Evolutionary conservation across 2,888 invertebrate species (phyloP).

Genomic region (Noctua comes): DNA sequence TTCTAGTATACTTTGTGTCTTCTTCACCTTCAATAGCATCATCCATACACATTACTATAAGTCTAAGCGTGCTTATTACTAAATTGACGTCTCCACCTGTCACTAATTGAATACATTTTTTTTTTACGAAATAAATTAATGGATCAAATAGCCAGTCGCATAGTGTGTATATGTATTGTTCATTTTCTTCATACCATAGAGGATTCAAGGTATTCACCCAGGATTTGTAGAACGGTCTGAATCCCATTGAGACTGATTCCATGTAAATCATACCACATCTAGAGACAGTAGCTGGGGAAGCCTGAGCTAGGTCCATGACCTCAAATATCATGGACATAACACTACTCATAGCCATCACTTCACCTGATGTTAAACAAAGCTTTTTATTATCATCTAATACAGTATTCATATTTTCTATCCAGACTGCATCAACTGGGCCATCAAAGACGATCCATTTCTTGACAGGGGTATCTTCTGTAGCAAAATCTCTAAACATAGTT

Average conservation of each 20-base stretch:
- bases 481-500: slow-evolving; percentile 94
- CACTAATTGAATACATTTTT: slow-evolving; percentile 92
- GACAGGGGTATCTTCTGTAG: slow-evolving; percentile 93
- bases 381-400: slow-evolving; percentile 97
- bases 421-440: slow-evolving; percentile 96
- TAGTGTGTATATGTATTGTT: slow-evolving; percentile 90
- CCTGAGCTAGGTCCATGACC: slow-evolving; percentile 95
- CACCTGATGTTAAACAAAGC: slow-evolving; percentile 96
- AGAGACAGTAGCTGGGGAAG: slow-evolving; percentile 96
- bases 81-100: slow-evolving; percentile 93
- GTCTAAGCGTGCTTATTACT: slow-evolving; percentile 92
- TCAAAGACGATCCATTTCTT: slow-evolving; percentile 98
- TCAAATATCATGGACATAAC: slow-evolving; percentile 97
- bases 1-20: slow-evolving; percentile 92
- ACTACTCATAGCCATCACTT: slow-evolving; percentile 95
- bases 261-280: slow-evolving; percentile 97
- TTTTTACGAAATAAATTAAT: slow-evolving; percentile 92
- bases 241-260: slow-evolving; percentile 96
- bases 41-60: slow-evolving; percentile 94
- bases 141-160: slow-evolving; percentile 96
- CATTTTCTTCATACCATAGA: slow-evolving; percentile 91
- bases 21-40: slow-evolving; percentile 93
- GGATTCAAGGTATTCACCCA: slow-evolving; percentile 93
- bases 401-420: slow-evolving; percentile 98
- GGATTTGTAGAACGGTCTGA: slow-evolving; percentile 94